phyloP scores from a whole-genome alignment of 2,797 vertebrate species.

The Eulemur albifrons region DNA sequence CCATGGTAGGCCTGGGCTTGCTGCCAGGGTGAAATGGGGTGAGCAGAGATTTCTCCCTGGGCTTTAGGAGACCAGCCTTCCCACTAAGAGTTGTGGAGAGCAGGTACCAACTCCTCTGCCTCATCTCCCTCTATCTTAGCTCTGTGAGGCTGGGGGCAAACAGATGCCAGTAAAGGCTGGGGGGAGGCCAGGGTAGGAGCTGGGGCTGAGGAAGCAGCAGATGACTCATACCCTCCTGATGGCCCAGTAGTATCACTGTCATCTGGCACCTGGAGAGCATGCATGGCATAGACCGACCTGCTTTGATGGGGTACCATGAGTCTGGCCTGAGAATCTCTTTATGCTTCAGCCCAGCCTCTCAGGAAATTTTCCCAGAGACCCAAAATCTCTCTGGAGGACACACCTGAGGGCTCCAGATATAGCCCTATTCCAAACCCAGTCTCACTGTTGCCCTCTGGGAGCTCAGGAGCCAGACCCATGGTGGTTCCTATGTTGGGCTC shows the following conservation, averaged over 20 bases:
- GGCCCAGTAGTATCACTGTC: slow-evolving; percentile 33
- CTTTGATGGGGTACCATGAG: neutral
- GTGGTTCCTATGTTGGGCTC: slow-evolving; percentile 12
- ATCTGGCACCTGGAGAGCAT: slow-evolving; percentile 46
- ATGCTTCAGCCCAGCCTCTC: neutral
- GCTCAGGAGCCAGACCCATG: neutral
- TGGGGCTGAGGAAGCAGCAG: neutral
- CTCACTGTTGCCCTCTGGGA: neutral
- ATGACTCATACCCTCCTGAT: slow-evolving; percentile 56
- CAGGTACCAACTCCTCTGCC: neutral
- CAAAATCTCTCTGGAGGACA: neutral
- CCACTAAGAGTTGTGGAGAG: neutral
- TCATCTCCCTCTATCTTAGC: neutral
- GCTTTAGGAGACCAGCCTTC: neutral
- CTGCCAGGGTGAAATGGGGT: neutral
- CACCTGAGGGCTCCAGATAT: neutral
- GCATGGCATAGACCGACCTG: neutral
- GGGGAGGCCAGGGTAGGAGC: neutral
- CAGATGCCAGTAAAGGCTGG: neutral
- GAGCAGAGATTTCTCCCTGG: neutral
- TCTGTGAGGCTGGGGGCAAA: neutral
- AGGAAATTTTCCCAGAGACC: neutral
- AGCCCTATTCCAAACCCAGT: neutral
- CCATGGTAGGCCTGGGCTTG: neutral
- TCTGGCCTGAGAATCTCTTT: neutral